Evolutionary conservation across 2,888 invertebrate species (phyloP), one percentile per base, ranked within the genome.

Genomic region (Bimastos eiseni): DNA sequence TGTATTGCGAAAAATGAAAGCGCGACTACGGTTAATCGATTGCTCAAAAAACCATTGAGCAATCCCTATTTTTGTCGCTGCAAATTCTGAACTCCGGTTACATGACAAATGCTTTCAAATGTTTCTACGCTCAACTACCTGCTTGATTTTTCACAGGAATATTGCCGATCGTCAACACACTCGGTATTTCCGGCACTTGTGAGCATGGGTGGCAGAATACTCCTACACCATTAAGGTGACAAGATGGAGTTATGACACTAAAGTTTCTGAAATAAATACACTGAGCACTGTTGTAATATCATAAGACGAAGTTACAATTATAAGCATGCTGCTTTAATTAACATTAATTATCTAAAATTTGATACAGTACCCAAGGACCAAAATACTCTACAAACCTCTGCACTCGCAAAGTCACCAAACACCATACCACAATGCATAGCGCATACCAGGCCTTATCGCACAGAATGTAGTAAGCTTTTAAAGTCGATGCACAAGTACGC

Each of bases 191-290:
- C 70, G 70, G 70, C 70, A 70, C n/a, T 70, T 70, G 49, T 49
- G 30, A 70, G 70, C 70, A 70, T 70, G 70, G 70, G 70, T 70
- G 70, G 70, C 30, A 70, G n/a, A n/a, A 6, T 70, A 70, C 70
- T 70, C 70, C 70, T 70, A 70, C 70, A 70, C 70, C 30, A n/a
- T n/a, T 70, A 70, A 70, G 70, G 70, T 70, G 70, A 70, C 70
- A 70, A 70, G 70, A 70, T 70, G 70, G 70, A 70, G 70, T 70
- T 30, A n/a, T n/a, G 70, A 70, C 70, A 70, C 8, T n/a, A 70
- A 70, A 70, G 70, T 70, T 70, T 11, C 30, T n/a, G 21, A 55
- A 55, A 55, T 30, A 55, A 11, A 49, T 41, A 11, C 49, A 19
- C 49, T 24, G 70, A 4, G n/a, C 30, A n/a, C 70, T 70, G n/a